These are phyloP conservation scores for Henricia sp. DNA, from an alignment of 53 echinoderm and acorn worm species.

Conservation along the genomic window DNA sequence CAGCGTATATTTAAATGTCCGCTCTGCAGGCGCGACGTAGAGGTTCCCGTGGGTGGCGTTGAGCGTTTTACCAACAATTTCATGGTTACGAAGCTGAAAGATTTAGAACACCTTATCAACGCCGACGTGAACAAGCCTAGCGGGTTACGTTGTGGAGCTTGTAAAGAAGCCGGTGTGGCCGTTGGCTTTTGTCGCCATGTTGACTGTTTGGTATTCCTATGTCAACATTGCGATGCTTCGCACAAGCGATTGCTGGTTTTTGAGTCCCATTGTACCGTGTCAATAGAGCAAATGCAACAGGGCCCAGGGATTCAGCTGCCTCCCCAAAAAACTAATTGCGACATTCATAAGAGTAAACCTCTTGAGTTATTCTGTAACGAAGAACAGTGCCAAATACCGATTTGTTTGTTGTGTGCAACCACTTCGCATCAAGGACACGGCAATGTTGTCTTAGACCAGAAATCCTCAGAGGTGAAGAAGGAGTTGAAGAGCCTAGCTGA, in stretches of 20 bases:
- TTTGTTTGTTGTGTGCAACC: slow-evolving; percentile 15
- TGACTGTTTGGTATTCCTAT: slow-evolving; percentile 50
- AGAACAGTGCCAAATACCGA: neutral
- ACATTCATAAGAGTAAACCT: neutral
- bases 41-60: slow-evolving; percentile 53
- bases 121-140: slow-evolving; percentile 7
- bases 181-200: slow-evolving; percentile 52
- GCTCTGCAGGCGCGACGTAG: slow-evolving; percentile 51
- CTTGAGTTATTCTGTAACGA: slow-evolving; percentile 36
- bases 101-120: neutral
- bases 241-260: slow-evolving; percentile 7
- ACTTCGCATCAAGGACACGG: slow-evolving; percentile 7
- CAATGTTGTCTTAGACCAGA: neutral
- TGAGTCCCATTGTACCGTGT: neutral
- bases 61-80: slow-evolving; percentile 51
- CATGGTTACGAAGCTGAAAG: slow-evolving; percentile 55
- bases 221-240: slow-evolving; percentile 28
- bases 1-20: slow-evolving; percentile 52
- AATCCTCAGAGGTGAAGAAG: neutral
- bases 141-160: slow-evolving; percentile 54
- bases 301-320: slow-evolving; percentile 4
- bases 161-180: slow-evolving; percentile 19
- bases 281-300: slow-evolving; percentile 40
- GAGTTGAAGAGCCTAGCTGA: slow-evolving; percentile 9
- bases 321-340: neutral